These are phyloP conservation scores for Drosophila hamatofila DNA, from an alignment of 2,888 invertebrate species.

Conservation along the genomic window DNA sequence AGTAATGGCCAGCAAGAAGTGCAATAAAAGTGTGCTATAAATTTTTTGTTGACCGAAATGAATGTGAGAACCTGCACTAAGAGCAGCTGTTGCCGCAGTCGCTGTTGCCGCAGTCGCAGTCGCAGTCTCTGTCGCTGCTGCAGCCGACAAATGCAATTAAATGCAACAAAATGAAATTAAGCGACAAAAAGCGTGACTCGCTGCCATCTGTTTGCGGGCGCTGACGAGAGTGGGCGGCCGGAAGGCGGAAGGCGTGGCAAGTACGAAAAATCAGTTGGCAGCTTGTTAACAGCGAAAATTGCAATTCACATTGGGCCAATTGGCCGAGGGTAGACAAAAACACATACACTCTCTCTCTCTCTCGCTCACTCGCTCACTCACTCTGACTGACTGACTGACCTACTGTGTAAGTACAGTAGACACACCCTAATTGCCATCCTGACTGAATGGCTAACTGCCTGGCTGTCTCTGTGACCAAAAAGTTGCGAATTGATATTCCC, in stretches of 20 bases:
- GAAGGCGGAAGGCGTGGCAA: background rate
- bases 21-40: constrained; percentile 64
- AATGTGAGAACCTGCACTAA: constrained; percentile 30
- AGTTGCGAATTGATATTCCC: constrained; percentile 35
- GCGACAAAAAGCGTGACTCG: constrained; percentile 65
- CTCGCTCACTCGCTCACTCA: background rate
- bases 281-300: constrained; percentile 18
- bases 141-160: constrained; percentile 68
- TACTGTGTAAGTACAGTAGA: constrained; percentile 3
- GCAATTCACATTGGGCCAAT: constrained; percentile 15
- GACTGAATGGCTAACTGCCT: constrained; percentile 1
- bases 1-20: constrained; percentile 48
- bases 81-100: constrained; percentile 13
- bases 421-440: constrained; percentile 47
- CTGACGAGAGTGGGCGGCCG: constrained; percentile 3
- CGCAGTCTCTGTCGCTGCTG: constrained; percentile 15
- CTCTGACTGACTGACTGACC: background rate
- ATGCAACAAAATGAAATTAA: constrained; percentile 76
- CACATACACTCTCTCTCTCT: background rate
- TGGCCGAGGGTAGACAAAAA: constrained; percentile 1
- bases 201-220: constrained; percentile 2
- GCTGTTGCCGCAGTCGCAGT: background rate
- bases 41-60: constrained; percentile 38
- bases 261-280: constrained; percentile 9
- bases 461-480: constrained; percentile 23